Evolutionary conservation across 2,888 invertebrate species (phyloP).

Genomic region (Caenorhabditis zanzibari): DNA sequence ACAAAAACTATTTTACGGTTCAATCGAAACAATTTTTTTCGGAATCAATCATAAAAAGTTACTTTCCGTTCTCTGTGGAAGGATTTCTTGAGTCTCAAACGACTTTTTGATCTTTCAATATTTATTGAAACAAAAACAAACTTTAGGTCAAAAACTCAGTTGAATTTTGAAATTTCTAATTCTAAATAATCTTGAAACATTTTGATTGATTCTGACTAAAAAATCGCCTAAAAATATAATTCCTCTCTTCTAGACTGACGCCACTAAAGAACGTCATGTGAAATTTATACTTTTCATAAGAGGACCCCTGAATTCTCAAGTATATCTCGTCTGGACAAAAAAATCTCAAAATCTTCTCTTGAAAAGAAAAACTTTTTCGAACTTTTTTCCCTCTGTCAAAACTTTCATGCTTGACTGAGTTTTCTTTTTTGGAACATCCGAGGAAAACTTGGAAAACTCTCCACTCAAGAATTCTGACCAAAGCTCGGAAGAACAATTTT

Average conservation of each 20-base stretch:
- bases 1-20: too few species aligned
- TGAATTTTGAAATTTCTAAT: too few species aligned
- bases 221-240: too few species aligned
- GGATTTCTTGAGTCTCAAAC: too few species aligned
- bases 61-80: too few species aligned
- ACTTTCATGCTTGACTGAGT: slow-evolving; percentile 26
- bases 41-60: too few species aligned
- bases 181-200: too few species aligned
- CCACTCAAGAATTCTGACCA: neutral
- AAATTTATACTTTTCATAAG: neutral
- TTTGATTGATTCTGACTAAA: too few species aligned
- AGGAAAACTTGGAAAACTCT: neutral
- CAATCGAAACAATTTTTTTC: too few species aligned
- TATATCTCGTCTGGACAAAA: neutral
- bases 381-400: neutral
- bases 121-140: too few species aligned
- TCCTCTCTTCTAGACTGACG: neutral
- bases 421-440: slow-evolving; percentile 15
- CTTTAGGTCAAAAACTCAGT: too few species aligned
- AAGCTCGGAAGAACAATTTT: neutral
- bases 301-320: slow-evolving; percentile 2
- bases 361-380: neutral
- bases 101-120: too few species aligned
- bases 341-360: slow-evolving; percentile 10
- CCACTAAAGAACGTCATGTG: neutral